Conservation (phyloP, 2,797 vertebrate species). For the Neosilurus hyrtlii region DNA sequence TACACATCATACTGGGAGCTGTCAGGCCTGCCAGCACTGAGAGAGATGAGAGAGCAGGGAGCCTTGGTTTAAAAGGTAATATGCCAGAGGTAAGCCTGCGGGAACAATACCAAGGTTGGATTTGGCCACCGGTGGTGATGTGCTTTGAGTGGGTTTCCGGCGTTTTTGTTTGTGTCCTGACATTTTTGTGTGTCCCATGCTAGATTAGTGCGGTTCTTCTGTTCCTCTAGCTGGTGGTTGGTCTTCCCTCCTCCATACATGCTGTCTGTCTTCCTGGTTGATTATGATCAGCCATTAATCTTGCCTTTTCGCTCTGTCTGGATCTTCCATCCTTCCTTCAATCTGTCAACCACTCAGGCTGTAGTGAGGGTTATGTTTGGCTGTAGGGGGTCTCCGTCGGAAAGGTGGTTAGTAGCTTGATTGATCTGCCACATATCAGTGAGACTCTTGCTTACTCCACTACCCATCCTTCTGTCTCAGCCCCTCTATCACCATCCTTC, state of each 20-base stretch:
- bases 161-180: not conserved
- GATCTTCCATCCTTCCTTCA: not conserved
- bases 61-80: conserved; percentile 20
- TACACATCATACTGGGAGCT: not conserved
- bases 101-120: conserved; percentile 2
- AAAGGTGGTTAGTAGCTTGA: conserved; percentile 36
- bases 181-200: not conserved
- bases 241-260: not conserved
- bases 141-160: not conserved
- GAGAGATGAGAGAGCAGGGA: conserved; percentile 2
- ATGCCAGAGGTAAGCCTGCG: conserved; percentile 22
- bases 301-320: not conserved
- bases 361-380: conserved; percentile 21
- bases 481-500: not conserved
- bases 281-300: conserved; percentile 9
- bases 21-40: conserved; percentile 7
- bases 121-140: not conserved
- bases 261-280: conserved; percentile 11
- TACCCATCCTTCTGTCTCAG: not conserved
- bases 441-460: conserved; percentile 6
- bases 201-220: not conserved
- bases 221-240: not conserved
- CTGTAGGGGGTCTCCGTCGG: conserved; percentile 24
- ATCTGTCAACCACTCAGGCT: conserved; percentile 5
- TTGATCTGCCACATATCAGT: conserved; percentile 26